phyloP scores from a whole-genome alignment of 92 coral and sea anemone genomes.

The Heteractis magnifica region DNA sequence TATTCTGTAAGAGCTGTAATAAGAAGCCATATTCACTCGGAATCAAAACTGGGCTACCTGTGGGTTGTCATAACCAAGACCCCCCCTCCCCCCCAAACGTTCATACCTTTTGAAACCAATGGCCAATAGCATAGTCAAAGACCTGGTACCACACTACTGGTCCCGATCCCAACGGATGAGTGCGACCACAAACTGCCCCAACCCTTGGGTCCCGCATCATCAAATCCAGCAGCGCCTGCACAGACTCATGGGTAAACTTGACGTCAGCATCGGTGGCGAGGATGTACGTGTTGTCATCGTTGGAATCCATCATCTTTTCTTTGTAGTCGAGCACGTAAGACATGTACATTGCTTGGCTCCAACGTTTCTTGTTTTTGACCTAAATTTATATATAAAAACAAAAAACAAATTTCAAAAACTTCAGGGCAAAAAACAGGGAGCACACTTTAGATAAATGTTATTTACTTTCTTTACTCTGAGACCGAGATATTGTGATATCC shows the following conservation, averaged over 20 bases:
- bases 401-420: too few species aligned
- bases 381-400: constrained; percentile 5
- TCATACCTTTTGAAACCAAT: constrained; percentile 94
- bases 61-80: too few species aligned
- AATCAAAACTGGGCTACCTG: too few species aligned
- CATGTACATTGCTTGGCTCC: constrained; percentile 99
- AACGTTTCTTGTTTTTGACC: constrained; percentile 98
- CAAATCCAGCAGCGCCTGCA: constrained; percentile 89
- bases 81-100: neutral
- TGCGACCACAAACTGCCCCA: constrained; percentile 95
- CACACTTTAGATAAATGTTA: too few species aligned
- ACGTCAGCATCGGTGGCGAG: constrained; percentile 98
- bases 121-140: constrained; percentile 98
- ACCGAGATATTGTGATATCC: too few species aligned
- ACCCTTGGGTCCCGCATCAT: constrained; percentile 80
- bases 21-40: too few species aligned
- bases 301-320: constrained; percentile 58
- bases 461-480: too few species aligned
- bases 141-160: constrained; percentile 97
- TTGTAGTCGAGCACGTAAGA: constrained; percentile 89
- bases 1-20: too few species aligned
- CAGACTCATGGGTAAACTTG: constrained; percentile 85
- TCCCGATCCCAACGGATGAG: constrained; percentile 91
- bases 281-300: constrained; percentile 89
- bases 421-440: neutral